phyloP scores from a whole-genome alignment of 1,140 invertebrate genomes.

The Maconellicoccus hirsutus region DNA sequence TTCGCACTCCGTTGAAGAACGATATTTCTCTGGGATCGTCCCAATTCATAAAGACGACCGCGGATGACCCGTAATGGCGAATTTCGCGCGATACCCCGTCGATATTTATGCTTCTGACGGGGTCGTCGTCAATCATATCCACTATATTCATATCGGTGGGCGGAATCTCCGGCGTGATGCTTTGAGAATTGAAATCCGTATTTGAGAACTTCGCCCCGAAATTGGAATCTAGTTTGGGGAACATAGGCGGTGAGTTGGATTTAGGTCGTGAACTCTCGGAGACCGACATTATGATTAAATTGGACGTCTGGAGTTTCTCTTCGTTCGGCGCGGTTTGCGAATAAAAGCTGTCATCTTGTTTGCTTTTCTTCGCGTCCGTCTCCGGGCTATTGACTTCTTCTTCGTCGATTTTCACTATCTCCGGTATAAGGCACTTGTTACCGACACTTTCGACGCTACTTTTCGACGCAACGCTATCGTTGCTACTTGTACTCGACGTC shows the following conservation, averaged over 20 bases:
- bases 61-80: slow-evolving; percentile 70
- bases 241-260: neutral
- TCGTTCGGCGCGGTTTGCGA: neutral
- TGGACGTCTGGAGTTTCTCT: neutral
- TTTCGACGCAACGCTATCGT: neutral
- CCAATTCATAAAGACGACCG: slow-evolving; percentile 68
- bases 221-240: neutral
- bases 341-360: neutral
- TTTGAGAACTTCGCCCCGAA: neutral
- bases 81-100: slow-evolving; percentile 71
- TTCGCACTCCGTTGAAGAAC: slow-evolving; percentile 57
- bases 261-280: neutral
- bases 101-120: slow-evolving; percentile 68
- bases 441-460: neutral
- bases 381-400: neutral
- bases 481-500: neutral
- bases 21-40: slow-evolving; percentile 75
- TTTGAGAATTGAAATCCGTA: neutral
- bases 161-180: slow-evolving; percentile 37
- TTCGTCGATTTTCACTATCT: neutral
- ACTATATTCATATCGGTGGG: slow-evolving; percentile 44
- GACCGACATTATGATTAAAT: neutral
- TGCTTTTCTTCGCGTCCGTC: neutral
- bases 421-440: neutral
- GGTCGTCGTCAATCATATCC: slow-evolving; percentile 49